phyloP scores from a whole-genome alignment of 2,888 invertebrate genomes.

The Amblyjoppa fuscipennis region DNA sequence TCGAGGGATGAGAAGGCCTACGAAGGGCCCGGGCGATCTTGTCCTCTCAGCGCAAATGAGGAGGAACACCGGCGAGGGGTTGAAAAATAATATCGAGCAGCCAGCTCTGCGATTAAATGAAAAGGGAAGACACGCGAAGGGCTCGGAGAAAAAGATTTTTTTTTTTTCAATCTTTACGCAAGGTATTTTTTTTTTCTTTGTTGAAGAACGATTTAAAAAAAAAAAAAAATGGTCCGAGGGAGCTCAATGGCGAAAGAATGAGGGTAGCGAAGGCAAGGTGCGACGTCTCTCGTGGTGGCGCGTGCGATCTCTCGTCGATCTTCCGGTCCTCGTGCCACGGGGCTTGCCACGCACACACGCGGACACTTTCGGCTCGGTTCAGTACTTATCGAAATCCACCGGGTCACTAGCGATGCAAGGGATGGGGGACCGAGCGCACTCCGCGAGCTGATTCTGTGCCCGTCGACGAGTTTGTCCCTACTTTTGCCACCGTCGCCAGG shows the following conservation, averaged over 20 bases:
- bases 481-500: slow-evolving; percentile 42
- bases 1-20: slow-evolving; percentile 48
- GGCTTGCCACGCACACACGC: slow-evolving; percentile 32
- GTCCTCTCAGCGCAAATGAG: slow-evolving; percentile 41
- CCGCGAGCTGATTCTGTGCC: slow-evolving; percentile 74
- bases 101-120: slow-evolving; percentile 30
- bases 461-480: slow-evolving; percentile 62
- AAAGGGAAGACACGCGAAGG: slow-evolving; percentile 47
- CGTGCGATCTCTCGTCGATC: slow-evolving; percentile 63
- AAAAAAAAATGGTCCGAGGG: neutral
- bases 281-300: slow-evolving; percentile 52
- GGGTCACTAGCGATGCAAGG: slow-evolving; percentile 50
- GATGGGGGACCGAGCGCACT: slow-evolving; percentile 39
- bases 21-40: slow-evolving; percentile 15
- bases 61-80: slow-evolving; percentile 70
- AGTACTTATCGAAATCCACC: slow-evolving; percentile 56
- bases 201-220: neutral
- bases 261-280: slow-evolving; percentile 62
- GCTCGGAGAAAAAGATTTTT: neutral
- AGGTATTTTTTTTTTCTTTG: slow-evolving; percentile 30
- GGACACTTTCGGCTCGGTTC: slow-evolving; percentile 40
- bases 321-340: slow-evolving; percentile 16
- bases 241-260: slow-evolving; percentile 40
- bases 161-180: slow-evolving; percentile 4
- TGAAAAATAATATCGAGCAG: slow-evolving; percentile 46